Evolutionary conservation across 2,888 invertebrate genomes (phyloP), one percentile per base, ranked within the genome.

Genomic region (Meandrusa payeni): DNA sequence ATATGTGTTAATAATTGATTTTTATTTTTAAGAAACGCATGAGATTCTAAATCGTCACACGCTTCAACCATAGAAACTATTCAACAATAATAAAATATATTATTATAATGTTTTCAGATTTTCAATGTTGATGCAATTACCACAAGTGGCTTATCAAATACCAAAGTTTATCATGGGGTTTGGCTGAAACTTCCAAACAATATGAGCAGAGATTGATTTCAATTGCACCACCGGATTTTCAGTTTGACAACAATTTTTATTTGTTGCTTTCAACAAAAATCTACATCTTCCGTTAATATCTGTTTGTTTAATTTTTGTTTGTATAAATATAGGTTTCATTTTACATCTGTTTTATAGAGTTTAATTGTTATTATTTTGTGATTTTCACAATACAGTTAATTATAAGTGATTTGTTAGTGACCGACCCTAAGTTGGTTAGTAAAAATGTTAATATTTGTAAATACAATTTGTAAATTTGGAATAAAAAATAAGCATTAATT

Each of bases 81-180:
- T n/a, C n/a, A n/a, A n/a, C n/a, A n/a, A n/a, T n/a, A n/a, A n/a
- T n/a, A n/a, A n/a, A 15, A 28, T 19, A 27, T 29, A 19, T 32
- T 27, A 39, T 57, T 51, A 56, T 51, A 53, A 50, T 55, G 56
- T 73, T 91, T 90, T 49, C 90, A 95, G 95, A 76, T 92, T 95
- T 90, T 95, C 95, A 48, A 92, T 95, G 80, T 89, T 95, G 63
- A 94, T 95, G 91, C 94, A 95, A 61, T 93, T 95, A 73, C 95
- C 95, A 58, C 92, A 94, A 82, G 91, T 93, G 68, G 93, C 94
- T 45, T 93, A 92, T 76, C 93, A 93, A 79, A 90, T 95, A 87
- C 95, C 95, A 67, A 95, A 95, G 88, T 95, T 94, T 74, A 94
- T 95, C 57, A 89, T 95, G 88, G 94, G 95, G 49, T 89, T 95